Evolutionary conservation across 2,113 vertebrate genomes (phyloP), one percentile per base, ranked within the genome.

Genomic region (Sinocyclocheilus maitianheensis): DNA sequence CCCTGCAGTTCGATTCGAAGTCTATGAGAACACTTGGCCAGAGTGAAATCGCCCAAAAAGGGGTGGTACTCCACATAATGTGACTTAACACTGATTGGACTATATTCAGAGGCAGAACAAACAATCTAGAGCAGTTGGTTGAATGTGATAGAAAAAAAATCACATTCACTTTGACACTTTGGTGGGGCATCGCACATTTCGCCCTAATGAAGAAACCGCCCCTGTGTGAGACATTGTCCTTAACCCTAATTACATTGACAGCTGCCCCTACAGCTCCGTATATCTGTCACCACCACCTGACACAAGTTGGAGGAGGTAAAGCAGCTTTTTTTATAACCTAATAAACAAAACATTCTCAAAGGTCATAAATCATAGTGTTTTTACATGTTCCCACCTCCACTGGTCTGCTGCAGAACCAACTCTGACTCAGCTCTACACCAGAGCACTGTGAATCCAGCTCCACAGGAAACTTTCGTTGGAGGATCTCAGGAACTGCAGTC

Each of bases 221-320:
- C 43, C 7, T 16, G 60, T 82, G 55, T 72, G 83, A 80, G 58
- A 12, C 63, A 89, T 90, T 84, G 58, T 53, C 95, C 96, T 98
- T 99, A 93, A 98, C 96, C 78, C 14, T 0, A 13, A 58, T 89
- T 94, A 99, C 97, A 97, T 97, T 85, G 97, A 99, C 94, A 99
- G 98, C 95, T 99, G 98, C 89, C 98, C 98, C 0, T 99, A 99
- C 2, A 94, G 97, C 91, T 96, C 98, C 0, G 97, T 99, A 91
- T 99, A 99, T 87, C 97, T 99, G 88, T 99, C 98, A 0, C 98
- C 98, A 5, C 98, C 98, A 0, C 96, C 97, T 0, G 98, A 99
- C 93, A 98, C 97, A 0, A 99, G 96, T 95, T 99, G 98, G 98
- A 97, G 98, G 93, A 98, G 98, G 98, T 99, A 91, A 92, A 97